phyloP scores from a whole-genome alignment of 2,113 vertebrate genomes.

The Lampris megalopsis region DNA sequence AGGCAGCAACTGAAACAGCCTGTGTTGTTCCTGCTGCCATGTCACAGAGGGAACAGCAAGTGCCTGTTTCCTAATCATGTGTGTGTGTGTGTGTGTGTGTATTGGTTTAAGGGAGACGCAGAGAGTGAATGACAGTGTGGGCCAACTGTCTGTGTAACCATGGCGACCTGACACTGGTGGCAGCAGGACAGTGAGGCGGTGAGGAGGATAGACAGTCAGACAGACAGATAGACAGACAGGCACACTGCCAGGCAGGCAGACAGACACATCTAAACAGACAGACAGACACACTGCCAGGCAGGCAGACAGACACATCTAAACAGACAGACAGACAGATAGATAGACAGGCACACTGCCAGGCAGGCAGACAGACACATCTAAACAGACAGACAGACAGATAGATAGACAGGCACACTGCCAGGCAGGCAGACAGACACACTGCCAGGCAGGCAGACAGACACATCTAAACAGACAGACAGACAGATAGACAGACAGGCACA shows the following conservation, averaged over 20 bases:
- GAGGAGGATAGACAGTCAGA: conserved; percentile 18
- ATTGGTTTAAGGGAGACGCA: background rate
- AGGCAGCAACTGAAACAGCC: conserved; percentile 23
- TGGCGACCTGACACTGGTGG: conserved; percentile 41
- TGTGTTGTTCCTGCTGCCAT: conserved; percentile 32
- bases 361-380: too few relatives aligned
- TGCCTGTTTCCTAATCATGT: conserved; percentile 24
- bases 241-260: background rate
- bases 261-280: background rate
- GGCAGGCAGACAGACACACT: too few relatives aligned
- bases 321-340: too few relatives aligned
- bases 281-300: conserved; percentile 10
- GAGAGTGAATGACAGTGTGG: conserved; percentile 38
- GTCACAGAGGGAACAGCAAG: conserved; percentile 31
- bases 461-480: too few relatives aligned
- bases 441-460: too few relatives aligned
- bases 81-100: conserved; percentile 14
- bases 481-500: background rate
- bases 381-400: too few relatives aligned
- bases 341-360: too few relatives aligned
- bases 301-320: too few relatives aligned
- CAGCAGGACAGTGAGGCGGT: conserved; percentile 51
- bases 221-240: conserved; percentile 1
- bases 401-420: too few relatives aligned
- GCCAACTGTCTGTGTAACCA: conserved; percentile 51